phyloP scores from a whole-genome alignment of 2,797 vertebrate genomes.

The Ciconia nigra region DNA sequence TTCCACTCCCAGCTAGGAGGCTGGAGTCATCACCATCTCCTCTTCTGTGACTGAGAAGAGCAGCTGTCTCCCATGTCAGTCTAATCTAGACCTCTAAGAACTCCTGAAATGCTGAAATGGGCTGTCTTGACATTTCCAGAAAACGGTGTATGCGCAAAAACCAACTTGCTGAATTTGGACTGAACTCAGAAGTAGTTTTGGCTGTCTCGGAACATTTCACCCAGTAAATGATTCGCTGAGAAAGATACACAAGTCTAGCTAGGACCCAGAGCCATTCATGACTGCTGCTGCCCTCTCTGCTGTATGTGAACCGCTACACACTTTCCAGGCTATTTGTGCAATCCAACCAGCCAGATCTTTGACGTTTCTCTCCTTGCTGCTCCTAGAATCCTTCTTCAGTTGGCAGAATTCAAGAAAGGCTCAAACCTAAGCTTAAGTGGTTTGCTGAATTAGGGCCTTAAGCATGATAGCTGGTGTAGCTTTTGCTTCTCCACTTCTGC shows the following conservation, averaged over 20 bases:
- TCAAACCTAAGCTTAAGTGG: not conserved
- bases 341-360: not conserved
- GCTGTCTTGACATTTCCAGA: not conserved
- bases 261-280: not conserved
- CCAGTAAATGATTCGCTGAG: not conserved
- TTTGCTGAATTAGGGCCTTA: not conserved
- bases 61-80: not conserved
- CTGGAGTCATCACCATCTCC: not conserved
- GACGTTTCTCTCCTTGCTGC: not conserved
- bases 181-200: not conserved
- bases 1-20: not conserved
- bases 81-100: not conserved
- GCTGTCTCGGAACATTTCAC: not conserved
- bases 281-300: not conserved
- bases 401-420: not conserved
- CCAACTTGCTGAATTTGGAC: not conserved
- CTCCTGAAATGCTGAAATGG: not conserved
- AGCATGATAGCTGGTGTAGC: not conserved
- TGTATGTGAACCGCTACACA: not conserved
- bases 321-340: not conserved
- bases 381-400: not conserved
- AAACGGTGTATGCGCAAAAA: not conserved
- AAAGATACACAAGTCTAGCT: not conserved
- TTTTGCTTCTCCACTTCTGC: not conserved
- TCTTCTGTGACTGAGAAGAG: not conserved